These are phyloP conservation scores for Plestiodon gilberti DNA, from an alignment of 2,113 vertebrate genomes.

Conservation along the genomic window DNA sequence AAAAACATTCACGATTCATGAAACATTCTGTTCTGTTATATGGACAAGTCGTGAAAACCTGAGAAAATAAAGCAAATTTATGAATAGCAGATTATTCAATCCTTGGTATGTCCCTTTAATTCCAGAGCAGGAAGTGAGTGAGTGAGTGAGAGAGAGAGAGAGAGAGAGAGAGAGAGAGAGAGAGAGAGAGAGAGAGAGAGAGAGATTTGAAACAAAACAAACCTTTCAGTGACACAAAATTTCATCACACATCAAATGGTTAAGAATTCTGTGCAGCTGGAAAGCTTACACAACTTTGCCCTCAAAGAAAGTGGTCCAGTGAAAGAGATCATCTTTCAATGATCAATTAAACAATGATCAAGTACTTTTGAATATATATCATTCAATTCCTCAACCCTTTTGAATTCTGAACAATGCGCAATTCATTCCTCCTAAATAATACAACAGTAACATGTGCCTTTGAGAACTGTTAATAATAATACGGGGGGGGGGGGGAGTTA, in stretches of 20 bases:
- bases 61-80: background rate
- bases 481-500: background rate
- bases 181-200: no score
- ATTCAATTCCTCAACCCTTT: background rate
- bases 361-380: background rate
- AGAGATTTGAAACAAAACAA: background rate
- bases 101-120: background rate
- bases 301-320: background rate
- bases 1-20: no score
- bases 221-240: background rate
- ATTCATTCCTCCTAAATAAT: background rate
- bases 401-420: background rate
- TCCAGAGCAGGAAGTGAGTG: background rate
- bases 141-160: no score
- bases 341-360: background rate
- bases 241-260: background rate
- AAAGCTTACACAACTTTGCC: background rate
- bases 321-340: background rate
- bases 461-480: background rate
- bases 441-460: no score
- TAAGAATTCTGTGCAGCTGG: background rate
- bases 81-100: background rate
- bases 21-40: no score
- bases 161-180: no score
- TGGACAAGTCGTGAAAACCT: no score